Evolutionary conservation across 2,797 vertebrate genomes (phyloP), one percentile per base, ranked within the genome.

Genomic region (Dryobates pubescens): DNA sequence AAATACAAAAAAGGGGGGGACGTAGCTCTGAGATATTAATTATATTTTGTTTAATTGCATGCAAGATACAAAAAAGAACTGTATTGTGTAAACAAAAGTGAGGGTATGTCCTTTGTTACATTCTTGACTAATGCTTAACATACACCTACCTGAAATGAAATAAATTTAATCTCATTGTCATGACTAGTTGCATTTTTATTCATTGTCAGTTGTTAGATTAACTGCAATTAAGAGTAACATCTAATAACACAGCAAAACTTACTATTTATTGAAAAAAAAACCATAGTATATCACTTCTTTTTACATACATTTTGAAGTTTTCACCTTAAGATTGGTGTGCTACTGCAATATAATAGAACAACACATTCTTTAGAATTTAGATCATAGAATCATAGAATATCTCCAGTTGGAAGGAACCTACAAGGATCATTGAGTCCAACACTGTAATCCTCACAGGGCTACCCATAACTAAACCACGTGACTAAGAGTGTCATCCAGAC

Each of bases 71-170:
- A 70, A 91, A 91, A 89, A 77, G 9, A 19, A 82, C 20, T 61
- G 7, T 43, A 69, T 80, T 75, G 82, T 64, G 3, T 82, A 96
- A 95, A 95, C 69, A 7, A 95, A 95, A 90, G 15, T 10, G 38
- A 93, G 30, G 77, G 26, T 58, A 84, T 62, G 47, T 73, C n/a
- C 51, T 91, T 89, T 84, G 26, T 92, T 53, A 84, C 19, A 88
- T 70, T n/a, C 57, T 91, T 88, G 62, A 91, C 38, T 93, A 92
- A 93, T 76, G 29, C 17, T 76, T 69, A 94, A 89, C 6, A 82
- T 22, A 90, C 10, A 69, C 80, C 75, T 74, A 58, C 4, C 30
- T 87, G 47, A 96, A 70, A 75, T 43, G 36, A 95, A 95, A 86
- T 43, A 74, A 76, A 86, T 43, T 75, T 80, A 69, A 86, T 89